Base-by-base conservation (phyloP, 2,113 vertebrate species). In the Grammatotria lemairii region DNA sequence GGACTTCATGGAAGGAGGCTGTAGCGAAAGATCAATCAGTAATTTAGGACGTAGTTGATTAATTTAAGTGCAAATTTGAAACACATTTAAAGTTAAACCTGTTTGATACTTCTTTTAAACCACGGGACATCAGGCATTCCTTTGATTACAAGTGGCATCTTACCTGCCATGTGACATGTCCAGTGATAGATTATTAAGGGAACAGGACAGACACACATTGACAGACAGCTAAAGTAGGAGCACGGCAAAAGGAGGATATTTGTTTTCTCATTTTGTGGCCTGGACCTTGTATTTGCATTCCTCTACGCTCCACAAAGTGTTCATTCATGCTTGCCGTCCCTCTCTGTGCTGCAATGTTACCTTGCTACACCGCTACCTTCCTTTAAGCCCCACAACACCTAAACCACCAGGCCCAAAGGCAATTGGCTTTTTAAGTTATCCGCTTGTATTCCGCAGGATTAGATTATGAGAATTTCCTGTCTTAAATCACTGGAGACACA, bases 261-360 rank as follows among this genome's bases (percentile, higher is more conserved):
- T 96, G 92, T 95, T 88, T 90, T 95, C 91, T 95, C 89, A 94
- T 95, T 95, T 96, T 95, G 95, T 92, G 95, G 95, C 92, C 93
- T 93, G 89, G 80, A 89, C 84, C 91, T 89, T 91, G 89, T 95
- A 91, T 97, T 96, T 96, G 94, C 95, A 91, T 95, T 93, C 92
- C 78, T 88, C 58, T 17, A 17, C 58, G 4, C 68, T 85, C 82
- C 92, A 97, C 95, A 97, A 92, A 93, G 95, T 88, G 81, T 86
- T 73, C 94, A 96, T 96, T 96, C 95, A 96, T 91, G 83, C 91
- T 4, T 3, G 53, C 82, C 38, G 83, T 88, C 87, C 91, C 85
- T 85, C 93, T 87, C 85, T 81, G 78, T 45, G 6, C 83, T 85
- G 31, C 88, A 49, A 81, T 78, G 51, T 79, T 90, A 65, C 92